Evolutionary conservation across 35 echinoderm and acorn worm species (phyloP), one percentile per base, ranked within the genome.

Genomic region (Chiridota heheva): DNA sequence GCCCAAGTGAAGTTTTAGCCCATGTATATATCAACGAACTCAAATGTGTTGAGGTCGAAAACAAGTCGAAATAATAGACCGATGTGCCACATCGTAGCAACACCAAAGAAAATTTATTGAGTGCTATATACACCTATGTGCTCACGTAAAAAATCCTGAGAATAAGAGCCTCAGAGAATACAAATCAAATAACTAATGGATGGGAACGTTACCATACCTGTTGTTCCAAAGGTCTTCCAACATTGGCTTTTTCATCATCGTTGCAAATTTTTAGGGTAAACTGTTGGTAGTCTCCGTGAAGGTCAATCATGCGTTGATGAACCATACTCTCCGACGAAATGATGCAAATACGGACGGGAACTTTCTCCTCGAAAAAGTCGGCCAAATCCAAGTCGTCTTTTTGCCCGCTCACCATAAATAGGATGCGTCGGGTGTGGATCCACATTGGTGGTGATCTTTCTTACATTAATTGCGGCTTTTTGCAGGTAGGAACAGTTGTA

Each of bases 161-260:
- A n/a, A n/a, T n/a, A n/a, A n/a, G n/a, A n/a, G n/a, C n/a, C n/a
- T n/a, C n/a, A n/a, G n/a, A n/a, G n/a, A n/a, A n/a, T n/a, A n/a
- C n/a, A n/a, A n/a, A n/a, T n/a, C n/a, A n/a, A n/a, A n/a, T n/a
- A n/a, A n/a, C n/a, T n/a, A n/a, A n/a, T n/a, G n/a, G n/a, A n/a
- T n/a, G n/a, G n/a, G n/a, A n/a, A n/a, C n/a, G n/a, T n/a, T n/a
- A n/a, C n/a, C n/a, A n/a, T 46, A 82, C 80, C 60, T 72, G 40
- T 35, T 36, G n/a, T 33, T 22, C 58, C 42, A 18, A 28, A 72
- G 64, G 72, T 84, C 66, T 72, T 70, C 44, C 64, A 84, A 28
- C 46, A 84, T 84, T 7, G 58, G 18, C 25, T 70, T 69, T 38
- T 85, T 85, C 82, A 74, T 85, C 48, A 59, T 85, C n/a, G 26